Evolutionary conservation across 2,888 invertebrate genomes (phyloP).

Genomic region (Pollenia angustigena): DNA sequence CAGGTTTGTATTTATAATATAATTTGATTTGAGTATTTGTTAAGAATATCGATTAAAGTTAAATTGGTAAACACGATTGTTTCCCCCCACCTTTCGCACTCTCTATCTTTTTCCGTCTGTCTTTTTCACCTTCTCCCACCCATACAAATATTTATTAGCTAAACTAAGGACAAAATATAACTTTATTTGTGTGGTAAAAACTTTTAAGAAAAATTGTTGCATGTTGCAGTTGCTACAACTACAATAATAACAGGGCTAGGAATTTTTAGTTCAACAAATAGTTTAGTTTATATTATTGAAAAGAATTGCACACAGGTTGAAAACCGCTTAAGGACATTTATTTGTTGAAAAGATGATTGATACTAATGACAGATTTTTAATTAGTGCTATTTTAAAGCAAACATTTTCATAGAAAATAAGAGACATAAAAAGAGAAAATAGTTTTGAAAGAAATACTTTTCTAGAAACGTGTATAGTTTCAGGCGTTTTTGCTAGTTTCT

Average conservation of each 20-base stretch:
- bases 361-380: conserved; percentile 47
- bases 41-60: conserved; percentile 60
- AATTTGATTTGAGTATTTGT: conserved; percentile 66
- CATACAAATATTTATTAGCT: conserved; percentile 2
- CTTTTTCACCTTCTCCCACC: neutral
- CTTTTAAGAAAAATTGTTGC: conserved; percentile 45
- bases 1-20: conserved; percentile 31
- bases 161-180: conserved; percentile 27
- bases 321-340: conserved; percentile 49
- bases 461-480: neutral
- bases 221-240: conserved; percentile 21
- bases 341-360: conserved; percentile 50
- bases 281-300: conserved; percentile 10
- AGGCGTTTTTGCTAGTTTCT: conserved; percentile 11
- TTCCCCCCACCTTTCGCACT: neutral
- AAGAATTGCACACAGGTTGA: conserved; percentile 11
- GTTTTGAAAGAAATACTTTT: neutral
- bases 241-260: conserved; percentile 7
- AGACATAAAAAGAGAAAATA: neutral
- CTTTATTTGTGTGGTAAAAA: conserved; percentile 32
- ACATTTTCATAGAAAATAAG: neutral
- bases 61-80: conserved; percentile 45
- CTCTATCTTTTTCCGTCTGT: no score
- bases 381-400: conserved; percentile 4
- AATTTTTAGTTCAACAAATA: neutral